Base-by-base conservation (phyloP, 1,140 invertebrate species). In the Ganaspis sp. region DNA sequence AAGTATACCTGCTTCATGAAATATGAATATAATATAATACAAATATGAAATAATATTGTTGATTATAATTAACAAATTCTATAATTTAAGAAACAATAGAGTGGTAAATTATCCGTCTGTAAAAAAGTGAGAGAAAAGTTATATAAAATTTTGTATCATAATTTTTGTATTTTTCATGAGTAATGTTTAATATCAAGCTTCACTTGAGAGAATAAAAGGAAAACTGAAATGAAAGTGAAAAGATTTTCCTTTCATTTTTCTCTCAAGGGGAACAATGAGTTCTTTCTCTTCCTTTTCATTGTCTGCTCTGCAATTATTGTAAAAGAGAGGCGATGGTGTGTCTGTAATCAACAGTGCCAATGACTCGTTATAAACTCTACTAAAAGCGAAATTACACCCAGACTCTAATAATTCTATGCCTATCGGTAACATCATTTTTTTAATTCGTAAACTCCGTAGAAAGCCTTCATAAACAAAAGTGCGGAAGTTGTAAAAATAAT, bases 241-340 rank as follows among this genome's bases (percentile, higher is more conserved):
- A 12, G 12, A 15, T n/a, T 64, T 64, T 26, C 54, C 21, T 54
- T 29, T 26, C 9, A 12, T 64, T 64, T 29, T 26, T 29, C 12
- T 64, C 23, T 29, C 54, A 29, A 64, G 21, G 54, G 21, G 21
- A 64, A 29, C 54, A 64, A 29, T 64, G 54, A 26, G 21, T 19
- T 64, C 54, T 64, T 64, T 64, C 54, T 64, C 23, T 64, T 64
- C 45, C 45, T 49, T 17, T 6, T 49, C 21, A 26, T 64, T 26
- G 54, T 15, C 54, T 23, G 26, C 54, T 15, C 54, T 64, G 15
- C 15, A 64, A 64, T 64, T 64, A 64, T 64, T 64, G 3, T 64
- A 29, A 64, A 23, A 58, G n/a, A 58, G 23, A 45, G 42, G 42
- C 26, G 26, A 64, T 64, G 21, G 54, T 64, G 9, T 9, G 54